Evolutionary conservation across 2,113 vertebrate genomes (phyloP), one percentile per base, ranked within the genome.

Genomic region (Neogobius melanostomus): DNA sequence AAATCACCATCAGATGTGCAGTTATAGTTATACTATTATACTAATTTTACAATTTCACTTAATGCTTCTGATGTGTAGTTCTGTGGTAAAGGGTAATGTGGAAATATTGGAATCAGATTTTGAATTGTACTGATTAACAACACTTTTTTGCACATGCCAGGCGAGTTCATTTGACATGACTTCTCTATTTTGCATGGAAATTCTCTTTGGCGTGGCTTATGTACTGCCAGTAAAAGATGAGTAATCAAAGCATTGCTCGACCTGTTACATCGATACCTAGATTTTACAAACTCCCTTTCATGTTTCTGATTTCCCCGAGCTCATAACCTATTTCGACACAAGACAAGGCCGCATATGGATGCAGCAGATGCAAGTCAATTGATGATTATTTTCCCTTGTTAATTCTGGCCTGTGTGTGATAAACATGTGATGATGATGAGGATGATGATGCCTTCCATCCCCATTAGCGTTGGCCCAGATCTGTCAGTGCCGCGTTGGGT

Each of bases 401-500:
- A 73, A 74, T 81, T 71, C 53, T 73, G 54, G 51, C 68, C 12
- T 52, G 64, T 42, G 17, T 65, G 64, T 43, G 74, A 45, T 75
- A 77, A 68, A 67, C 76, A 62, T 79, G 66, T 57, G 79, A 85
- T 85, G 83, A 84, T 80, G 82, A n/a, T 52, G 84, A 84, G 81
- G 81, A 75, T 54, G 71, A 80, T 85, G 87, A 90, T 85, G 80
- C 73, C 79, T 85, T 78, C 82, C 86, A 87, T 89, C 83, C 89
- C 85, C 90, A 87, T 92, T 90, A 92, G 88, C 81, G 88, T 90
- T 90, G 92, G 87, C 92, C 92, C 79, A 92, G 89, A 92, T 93
- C 85, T 91, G 91, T 93, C 91, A 93, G 69, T 82, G 82, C 61
- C 66, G 87, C 65, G 85, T 78, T 86, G 76, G 85, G 80, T 87